Percentiles rank a stretch among this genome's conserved stretches.
Evolutionary conservation across 2,888 invertebrate species (phyloP).

Genomic region (Chrysolina oricalcia): DNA sequence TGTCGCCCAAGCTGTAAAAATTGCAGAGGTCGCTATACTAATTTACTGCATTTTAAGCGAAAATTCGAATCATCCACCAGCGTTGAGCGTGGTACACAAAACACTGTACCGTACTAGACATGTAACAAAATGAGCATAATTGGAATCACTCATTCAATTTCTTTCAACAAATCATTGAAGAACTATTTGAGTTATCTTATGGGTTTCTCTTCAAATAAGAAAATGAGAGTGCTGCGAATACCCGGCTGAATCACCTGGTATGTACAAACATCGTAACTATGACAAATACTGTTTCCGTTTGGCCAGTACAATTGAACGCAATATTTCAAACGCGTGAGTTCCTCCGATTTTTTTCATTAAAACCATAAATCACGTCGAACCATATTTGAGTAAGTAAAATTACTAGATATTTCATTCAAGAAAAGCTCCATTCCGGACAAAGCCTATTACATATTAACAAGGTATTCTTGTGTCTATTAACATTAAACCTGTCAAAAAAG

Average conservation of each 20-base stretch:
- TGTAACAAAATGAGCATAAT: too few relatives aligned
- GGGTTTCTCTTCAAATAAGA: too few relatives aligned
- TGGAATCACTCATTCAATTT: too few relatives aligned
- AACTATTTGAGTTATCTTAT: too few relatives aligned
- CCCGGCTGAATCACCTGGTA: neutral
- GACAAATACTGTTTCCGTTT: neutral
- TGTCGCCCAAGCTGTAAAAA: too few relatives aligned
- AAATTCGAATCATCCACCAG: too few relatives aligned
- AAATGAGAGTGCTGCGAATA: too few relatives aligned
- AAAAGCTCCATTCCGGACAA: slow-evolving; percentile 63
- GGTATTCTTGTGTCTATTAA: slow-evolving; percentile 72
- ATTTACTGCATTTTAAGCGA: too few relatives aligned
- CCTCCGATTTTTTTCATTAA: neutral
- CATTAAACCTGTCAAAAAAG: slow-evolving; percentile 72
- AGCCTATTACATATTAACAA: slow-evolving; percentile 72
- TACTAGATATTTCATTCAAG: slow-evolving; percentile 61
- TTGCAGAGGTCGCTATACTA: too few relatives aligned
- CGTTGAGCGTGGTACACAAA: too few relatives aligned
- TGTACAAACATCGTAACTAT: neutral
- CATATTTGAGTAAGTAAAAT: slow-evolving; percentile 45
- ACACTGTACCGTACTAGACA: too few relatives aligned
- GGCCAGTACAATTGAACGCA: neutral
- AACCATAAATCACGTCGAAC: slow-evolving; percentile 36
- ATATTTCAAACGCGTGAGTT: neutral
- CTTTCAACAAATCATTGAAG: too few relatives aligned